A percentile compares a stretch with the other conserved stretches of the same genome.
Evolutionary conservation across 2,888 invertebrate genomes (phyloP).

Genomic region (Pristionchus maxplancki): DNA sequence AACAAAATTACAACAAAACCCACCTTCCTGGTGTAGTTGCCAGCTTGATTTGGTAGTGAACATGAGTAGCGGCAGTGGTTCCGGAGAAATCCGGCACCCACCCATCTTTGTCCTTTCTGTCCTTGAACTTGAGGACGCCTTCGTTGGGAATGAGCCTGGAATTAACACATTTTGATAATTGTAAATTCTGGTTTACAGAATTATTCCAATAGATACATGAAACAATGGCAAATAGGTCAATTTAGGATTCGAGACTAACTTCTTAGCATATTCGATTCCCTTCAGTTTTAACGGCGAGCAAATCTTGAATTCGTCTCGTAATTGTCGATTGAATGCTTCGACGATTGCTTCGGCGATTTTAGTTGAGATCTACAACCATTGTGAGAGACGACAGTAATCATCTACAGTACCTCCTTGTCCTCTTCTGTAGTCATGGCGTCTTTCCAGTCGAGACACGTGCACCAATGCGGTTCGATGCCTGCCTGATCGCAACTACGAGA

Average conservation of each 20-base stretch:
- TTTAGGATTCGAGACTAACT: not conserved
- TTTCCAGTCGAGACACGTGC: constrained; percentile 46
- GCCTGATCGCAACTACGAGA: not conserved
- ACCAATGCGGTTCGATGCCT: constrained; percentile 17
- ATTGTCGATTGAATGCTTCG: not conserved
- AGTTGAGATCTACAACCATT: not conserved
- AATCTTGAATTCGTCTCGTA: not conserved
- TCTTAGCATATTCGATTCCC: not conserved
- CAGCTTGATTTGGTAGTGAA: constrained; percentile 9
- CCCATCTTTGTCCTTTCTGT: constrained; percentile 53
- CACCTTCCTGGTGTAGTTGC: not conserved
- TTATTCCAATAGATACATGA: too few species aligned
- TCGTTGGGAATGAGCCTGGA: constrained; percentile 15
- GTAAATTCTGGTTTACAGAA: not conserved
- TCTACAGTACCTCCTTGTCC: not conserved
- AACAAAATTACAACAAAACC: not conserved
- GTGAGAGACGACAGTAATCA: not conserved
- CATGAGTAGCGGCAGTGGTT: not conserved
- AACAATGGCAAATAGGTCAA: too few species aligned
- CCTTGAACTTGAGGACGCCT: not conserved
- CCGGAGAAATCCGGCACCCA: constrained; percentile 53
- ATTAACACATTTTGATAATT: not conserved
- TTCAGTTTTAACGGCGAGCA: constrained; percentile 18
- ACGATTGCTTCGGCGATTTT: constrained; percentile 14
- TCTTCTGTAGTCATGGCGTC: constrained; percentile 2